phyloP scores from a whole-genome alignment of 2,888 invertebrate genomes.

The Thymelicus sylvestris region DNA sequence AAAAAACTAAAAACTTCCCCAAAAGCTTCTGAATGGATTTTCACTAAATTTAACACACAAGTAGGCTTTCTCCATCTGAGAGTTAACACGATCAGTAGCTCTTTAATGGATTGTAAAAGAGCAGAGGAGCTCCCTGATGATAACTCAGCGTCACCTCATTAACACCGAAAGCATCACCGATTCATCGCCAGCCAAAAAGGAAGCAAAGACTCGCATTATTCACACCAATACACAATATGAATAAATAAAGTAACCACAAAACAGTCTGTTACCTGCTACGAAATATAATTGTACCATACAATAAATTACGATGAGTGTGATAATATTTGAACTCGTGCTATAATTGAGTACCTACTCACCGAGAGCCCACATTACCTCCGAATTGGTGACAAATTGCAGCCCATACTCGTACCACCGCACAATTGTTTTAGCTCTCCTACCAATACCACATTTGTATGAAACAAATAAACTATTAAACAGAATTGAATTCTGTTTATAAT shows the following conservation, averaged over 20 bases:
- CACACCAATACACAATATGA: too few relatives aligned
- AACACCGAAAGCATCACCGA: too few relatives aligned
- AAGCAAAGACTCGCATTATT: too few relatives aligned
- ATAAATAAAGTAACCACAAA: neutral
- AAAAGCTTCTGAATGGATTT: too few relatives aligned
- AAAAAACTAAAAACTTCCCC: too few relatives aligned
- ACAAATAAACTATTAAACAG: slow-evolving; percentile 48
- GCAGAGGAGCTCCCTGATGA: too few relatives aligned
- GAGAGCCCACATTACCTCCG: slow-evolving; percentile 30
- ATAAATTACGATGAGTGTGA: slow-evolving; percentile 28
- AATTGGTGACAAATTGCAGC: slow-evolving; percentile 63
- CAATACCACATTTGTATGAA: slow-evolving; percentile 56
- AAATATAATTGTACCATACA: slow-evolving; percentile 2
- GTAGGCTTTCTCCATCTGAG: too few relatives aligned
- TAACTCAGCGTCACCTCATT: too few relatives aligned
- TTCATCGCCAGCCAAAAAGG: too few relatives aligned
- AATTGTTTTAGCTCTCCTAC: slow-evolving; percentile 65
- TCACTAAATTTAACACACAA: too few relatives aligned
- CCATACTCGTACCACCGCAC: slow-evolving; percentile 64
- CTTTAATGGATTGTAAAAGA: too few relatives aligned
- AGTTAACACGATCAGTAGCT: too few relatives aligned
- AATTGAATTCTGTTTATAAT: slow-evolving; percentile 33
- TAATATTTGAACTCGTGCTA: slow-evolving; percentile 31
- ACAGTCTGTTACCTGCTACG: neutral
- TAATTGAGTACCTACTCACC: slow-evolving; percentile 31